Evolutionary conservation across 2,888 invertebrate genomes (phyloP), one percentile per base, ranked within the genome.

Genomic region (Tuta absoluta): DNA sequence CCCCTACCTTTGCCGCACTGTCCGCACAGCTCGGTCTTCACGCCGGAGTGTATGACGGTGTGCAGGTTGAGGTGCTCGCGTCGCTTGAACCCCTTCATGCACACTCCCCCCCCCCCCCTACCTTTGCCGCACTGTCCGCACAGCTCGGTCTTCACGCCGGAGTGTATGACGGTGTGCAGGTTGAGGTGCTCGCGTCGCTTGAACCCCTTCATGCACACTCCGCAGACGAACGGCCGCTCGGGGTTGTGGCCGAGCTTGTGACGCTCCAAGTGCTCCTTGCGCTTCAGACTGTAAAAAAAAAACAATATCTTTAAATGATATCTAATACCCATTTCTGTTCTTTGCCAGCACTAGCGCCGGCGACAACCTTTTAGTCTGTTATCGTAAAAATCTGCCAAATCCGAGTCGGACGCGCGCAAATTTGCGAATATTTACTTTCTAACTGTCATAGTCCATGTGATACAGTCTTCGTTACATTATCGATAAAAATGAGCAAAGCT

Each of bases 41-140:
- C 94, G 41, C 96, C 96, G 63, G 96, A 95, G 88, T 96, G 96
- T 81, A 96, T 96, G 73, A 96, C 96, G 73, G 95, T 95, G 86
- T 96, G 96, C 69, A 96, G 92, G 84, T 95, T 96, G 75, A 96
- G 93, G 75, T 96, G 96, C 79, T 96, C 96, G 81, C 96, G 95
- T 65, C 21, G 23, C 56, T 69, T 90, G 51, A 51, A 51, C 51
- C 51, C 51, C 51, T 51, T 51, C 8, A 19, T 12, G 51, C 51
- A 51, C 23, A 51, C 41, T 1, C 41, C 38, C 2, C 38, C 2
- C 38, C 2, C 38, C 1, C 95, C 95, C 45, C 23, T 69, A 91
- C 93, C 93, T 84, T 96, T 96, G 53, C 95, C 95, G 75, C 96
- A 96, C 79, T 95, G 94, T 41, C 90, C 92, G 80, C 96, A 96